Evolutionary conservation across 2,888 invertebrate species (phyloP), one percentile per base, ranked within the genome.

Genomic region (Phrixothrix hirtus): DNA sequence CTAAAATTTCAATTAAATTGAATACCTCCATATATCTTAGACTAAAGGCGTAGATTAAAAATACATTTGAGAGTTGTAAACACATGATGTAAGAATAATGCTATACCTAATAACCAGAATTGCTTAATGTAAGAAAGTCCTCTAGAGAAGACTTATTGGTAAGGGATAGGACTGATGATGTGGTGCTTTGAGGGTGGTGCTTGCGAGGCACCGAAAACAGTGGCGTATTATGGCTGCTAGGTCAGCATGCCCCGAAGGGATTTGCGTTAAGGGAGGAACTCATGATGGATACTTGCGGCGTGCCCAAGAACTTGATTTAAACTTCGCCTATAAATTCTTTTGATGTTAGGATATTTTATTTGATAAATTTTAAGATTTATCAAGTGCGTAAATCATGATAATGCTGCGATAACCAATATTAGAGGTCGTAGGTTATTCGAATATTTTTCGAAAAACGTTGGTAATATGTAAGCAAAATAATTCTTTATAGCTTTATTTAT

Each of bases 181-280:
- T 51, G 56, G 52, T 46, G 59, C 54, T 38, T 53, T 46, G 60
- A 44, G 46, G 38, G 48, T 49, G 59, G 62, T 60, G 60, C 56
- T 58, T 59, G 59, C 48, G 54, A 62, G 62, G 61, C 61, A 42
- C 36, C 30, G 50, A 46, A 57, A 62, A 62, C 65, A 61, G 67
- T 64, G 62, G 64, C 62, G 65, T 63, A 66, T 66, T 69, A 67
- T 68, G 68, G 69, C 65, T 64, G 70, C 67, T 61, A 63, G 68
- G 68, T 69, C 69, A 68, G 68, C 69, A 65, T 59, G 60, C 61
- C 63, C 65, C 64, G 51, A 55, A 41, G 59, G 68, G 67, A 57
- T 52, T 57, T 53, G 46, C 44, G 49, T 50, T 46, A 43, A 54
- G 57, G 57, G 54, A 45, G 55, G 54, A 53, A 55, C 46, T 52